A percentile compares a stretch with the other conserved stretches of the same genome.
phyloP scores from a whole-genome alignment of 2,888 invertebrate genomes.

The Osmoderma eremita region DNA sequence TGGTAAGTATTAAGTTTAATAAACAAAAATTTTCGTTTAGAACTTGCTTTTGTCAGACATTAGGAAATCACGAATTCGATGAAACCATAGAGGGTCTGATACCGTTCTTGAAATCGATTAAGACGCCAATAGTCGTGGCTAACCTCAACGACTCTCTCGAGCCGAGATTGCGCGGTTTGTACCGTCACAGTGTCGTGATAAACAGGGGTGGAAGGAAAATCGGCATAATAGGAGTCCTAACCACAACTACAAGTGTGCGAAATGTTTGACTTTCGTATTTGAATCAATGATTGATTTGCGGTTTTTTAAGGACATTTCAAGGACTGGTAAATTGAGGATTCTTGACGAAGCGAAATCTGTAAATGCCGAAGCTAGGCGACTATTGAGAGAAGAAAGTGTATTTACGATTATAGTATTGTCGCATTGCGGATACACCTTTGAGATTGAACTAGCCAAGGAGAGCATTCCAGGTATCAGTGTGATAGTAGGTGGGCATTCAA shows the following conservation, averaged over 20 bases:
- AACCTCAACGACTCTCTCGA: slow-evolving; percentile 80
- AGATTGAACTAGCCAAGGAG: slow-evolving; percentile 72
- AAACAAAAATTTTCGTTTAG: neutral
- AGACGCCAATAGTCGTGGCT: slow-evolving; percentile 73
- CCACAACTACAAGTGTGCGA: slow-evolving; percentile 75
- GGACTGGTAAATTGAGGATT: slow-evolving; percentile 74
- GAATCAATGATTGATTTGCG: neutral
- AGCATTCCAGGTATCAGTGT: slow-evolving; percentile 77
- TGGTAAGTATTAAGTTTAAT: slow-evolving; percentile 66
- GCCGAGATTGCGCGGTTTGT: slow-evolving; percentile 71
- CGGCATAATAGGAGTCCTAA: slow-evolving; percentile 82
- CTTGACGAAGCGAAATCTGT: slow-evolving; percentile 75
- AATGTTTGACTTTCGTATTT: slow-evolving; percentile 42
- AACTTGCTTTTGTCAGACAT: slow-evolving; percentile 67
- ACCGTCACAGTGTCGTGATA: slow-evolving; percentile 73
- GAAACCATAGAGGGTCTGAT: slow-evolving; percentile 76
- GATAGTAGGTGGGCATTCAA: slow-evolving; percentile 86
- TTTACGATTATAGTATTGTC: slow-evolving; percentile 84
- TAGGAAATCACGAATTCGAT: slow-evolving; percentile 92
- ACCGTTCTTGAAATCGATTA: slow-evolving; percentile 73
- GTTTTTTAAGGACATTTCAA: slow-evolving; percentile 71
- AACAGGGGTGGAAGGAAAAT: slow-evolving; percentile 72
- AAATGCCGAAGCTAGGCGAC: slow-evolving; percentile 72
- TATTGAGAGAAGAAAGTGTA: slow-evolving; percentile 70
- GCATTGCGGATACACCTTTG: slow-evolving; percentile 80